Evolutionary conservation across 2,888 invertebrate species (phyloP).

Genomic region (Siphlonurus alternatus): DNA sequence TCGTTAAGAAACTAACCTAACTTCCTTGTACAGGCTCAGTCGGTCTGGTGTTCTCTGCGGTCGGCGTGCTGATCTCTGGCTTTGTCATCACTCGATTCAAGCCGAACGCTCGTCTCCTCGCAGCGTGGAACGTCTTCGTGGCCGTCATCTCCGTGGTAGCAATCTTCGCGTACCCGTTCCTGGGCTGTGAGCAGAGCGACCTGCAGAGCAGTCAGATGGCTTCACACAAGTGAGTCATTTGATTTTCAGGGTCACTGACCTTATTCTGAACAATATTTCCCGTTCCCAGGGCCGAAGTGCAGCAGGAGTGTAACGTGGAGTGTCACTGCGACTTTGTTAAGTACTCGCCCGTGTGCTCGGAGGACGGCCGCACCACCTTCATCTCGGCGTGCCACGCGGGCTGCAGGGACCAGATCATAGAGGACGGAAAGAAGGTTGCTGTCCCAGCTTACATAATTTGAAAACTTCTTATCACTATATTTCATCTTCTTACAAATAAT

Average conservation of each 20-base stretch:
- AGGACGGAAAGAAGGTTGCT: constrained; percentile 31
- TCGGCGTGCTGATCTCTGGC: constrained; percentile 49
- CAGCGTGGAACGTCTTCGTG: constrained; percentile 49
- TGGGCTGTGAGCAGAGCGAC: constrained; percentile 34
- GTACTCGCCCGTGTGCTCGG: constrained; percentile 55
- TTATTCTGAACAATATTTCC: background rate
- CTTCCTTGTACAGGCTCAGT: constrained; percentile 30
- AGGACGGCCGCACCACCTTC: constrained; percentile 41
- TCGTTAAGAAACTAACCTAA: background rate
- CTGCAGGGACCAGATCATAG: constrained; percentile 28
- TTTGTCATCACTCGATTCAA: constrained; percentile 45
- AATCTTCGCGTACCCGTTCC: constrained; percentile 43
- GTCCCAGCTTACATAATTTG: constrained; percentile 10
- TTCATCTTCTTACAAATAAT: too few relatives aligned
- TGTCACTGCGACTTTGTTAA: constrained; percentile 53
- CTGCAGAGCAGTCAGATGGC: constrained; percentile 1
- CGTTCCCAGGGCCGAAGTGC: constrained; percentile 25
- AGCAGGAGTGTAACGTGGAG: constrained; percentile 38
- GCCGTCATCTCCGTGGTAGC: constrained; percentile 43
- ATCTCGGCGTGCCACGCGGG: constrained; percentile 72
- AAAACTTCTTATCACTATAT: too few relatives aligned
- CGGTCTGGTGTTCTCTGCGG: constrained; percentile 48
- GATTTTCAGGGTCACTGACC: background rate
- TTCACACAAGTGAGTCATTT: background rate
- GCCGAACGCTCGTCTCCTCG: constrained; percentile 45